These are phyloP conservation scores for Buceros bicornis DNA, from an alignment of 2,797 vertebrate genomes.

Conservation along the genomic window DNA sequence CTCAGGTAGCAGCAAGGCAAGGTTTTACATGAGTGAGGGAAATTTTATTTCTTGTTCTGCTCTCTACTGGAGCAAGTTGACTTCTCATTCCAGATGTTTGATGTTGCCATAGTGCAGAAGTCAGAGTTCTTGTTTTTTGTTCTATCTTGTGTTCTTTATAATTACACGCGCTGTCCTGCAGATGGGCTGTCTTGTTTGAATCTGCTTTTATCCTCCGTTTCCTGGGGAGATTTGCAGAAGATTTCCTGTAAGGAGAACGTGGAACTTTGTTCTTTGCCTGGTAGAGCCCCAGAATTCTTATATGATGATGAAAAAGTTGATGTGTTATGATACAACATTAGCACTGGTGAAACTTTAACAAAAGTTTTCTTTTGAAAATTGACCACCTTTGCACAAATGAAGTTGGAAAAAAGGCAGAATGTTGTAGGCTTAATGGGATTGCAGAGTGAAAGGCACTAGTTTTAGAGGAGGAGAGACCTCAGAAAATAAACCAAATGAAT, in stretches of 20 bases:
- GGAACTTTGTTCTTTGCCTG: background rate
- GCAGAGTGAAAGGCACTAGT: background rate
- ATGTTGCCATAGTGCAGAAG: conserved; percentile 14
- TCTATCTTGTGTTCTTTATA: conserved; percentile 7
- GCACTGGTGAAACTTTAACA: background rate
- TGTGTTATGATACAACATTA: background rate
- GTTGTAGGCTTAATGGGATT: background rate
- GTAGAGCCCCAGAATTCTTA: background rate
- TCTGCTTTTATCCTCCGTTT: conserved; percentile 27
- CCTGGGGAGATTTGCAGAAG: conserved; percentile 8
- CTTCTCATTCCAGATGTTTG: background rate
- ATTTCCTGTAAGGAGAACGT: background rate
- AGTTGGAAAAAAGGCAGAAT: background rate
- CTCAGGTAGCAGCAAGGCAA: background rate
- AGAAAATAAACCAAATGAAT: background rate
- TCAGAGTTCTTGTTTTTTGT: conserved; percentile 46
- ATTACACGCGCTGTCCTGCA: background rate
- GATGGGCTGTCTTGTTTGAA: background rate
- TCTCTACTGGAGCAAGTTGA: background rate
- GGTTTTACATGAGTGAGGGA: background rate
- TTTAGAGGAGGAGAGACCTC: background rate
- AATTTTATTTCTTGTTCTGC: background rate
- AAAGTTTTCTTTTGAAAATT: conserved; percentile 1
- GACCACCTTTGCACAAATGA: background rate
- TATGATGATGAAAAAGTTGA: background rate